A percentile compares a stretch with the other conserved stretches of the same genome.
These are phyloP conservation scores for Gorilla gorilla DNA, from an alignment of 2,113 vertebrate genomes.

Conservation along the genomic window DNA sequence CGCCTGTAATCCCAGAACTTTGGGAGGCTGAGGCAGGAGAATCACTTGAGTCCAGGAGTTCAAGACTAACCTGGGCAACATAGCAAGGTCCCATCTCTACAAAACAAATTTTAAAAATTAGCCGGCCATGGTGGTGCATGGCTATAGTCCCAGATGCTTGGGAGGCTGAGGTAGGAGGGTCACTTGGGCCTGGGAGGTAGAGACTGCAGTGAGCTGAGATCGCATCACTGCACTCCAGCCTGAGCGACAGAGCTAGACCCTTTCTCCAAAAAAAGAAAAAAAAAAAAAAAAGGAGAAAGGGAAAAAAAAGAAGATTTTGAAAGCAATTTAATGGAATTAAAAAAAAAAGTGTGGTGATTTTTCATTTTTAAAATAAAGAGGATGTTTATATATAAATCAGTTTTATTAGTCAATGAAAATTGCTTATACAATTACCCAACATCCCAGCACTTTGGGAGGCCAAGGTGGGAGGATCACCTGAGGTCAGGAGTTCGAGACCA, in stretches of 20 bases:
- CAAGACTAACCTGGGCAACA: not conserved
- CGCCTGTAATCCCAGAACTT: not conserved
- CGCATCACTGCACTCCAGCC: too few relatives aligned
- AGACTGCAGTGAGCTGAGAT: too few relatives aligned
- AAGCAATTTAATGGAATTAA: not conserved
- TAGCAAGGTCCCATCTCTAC: not conserved
- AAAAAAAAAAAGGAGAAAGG: too few relatives aligned
- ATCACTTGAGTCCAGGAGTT: not conserved
- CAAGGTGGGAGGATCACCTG: not conserved
- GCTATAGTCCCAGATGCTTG: too few relatives aligned
- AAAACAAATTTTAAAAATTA: not conserved
- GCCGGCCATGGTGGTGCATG: too few relatives aligned
- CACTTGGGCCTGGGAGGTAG: too few relatives aligned
- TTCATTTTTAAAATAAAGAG: not conserved
- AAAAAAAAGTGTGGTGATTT: not conserved
- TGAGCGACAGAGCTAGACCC: too few relatives aligned
- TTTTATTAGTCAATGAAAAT: constrained; percentile 26
- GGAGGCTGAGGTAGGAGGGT: too few relatives aligned
- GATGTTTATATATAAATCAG: not conserved
- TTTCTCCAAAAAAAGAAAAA: too few relatives aligned
- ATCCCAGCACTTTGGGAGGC: not conserved
- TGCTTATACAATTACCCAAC: not conserved
- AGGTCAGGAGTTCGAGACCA: not conserved
- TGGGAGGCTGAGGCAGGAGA: not conserved
- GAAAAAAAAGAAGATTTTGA: not conserved